Percentiles rank a stretch among this genome's conserved stretches.
These are phyloP conservation scores for Nomada goodeniana DNA, from an alignment of 2,888 invertebrate genomes.

Conservation along the genomic window DNA sequence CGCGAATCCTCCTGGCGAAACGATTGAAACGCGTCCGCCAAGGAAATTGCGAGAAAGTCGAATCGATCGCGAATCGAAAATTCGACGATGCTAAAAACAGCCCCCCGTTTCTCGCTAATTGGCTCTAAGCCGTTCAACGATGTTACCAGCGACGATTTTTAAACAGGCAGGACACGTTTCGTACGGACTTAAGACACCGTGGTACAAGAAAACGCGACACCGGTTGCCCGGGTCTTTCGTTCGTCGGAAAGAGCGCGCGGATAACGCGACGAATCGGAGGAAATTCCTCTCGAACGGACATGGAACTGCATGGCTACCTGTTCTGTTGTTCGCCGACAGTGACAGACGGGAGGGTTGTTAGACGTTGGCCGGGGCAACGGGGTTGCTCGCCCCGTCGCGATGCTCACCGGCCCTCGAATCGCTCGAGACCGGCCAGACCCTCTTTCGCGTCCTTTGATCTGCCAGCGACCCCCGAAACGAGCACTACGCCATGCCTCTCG, in stretches of 20 bases:
- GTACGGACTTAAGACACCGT: too few relatives aligned
- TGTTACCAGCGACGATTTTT: too few relatives aligned
- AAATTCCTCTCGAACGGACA: constrained; percentile 26
- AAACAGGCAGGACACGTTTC: too few relatives aligned
- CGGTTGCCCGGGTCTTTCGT: background rate
- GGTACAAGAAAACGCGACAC: background rate
- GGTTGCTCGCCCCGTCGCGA: constrained; percentile 82
- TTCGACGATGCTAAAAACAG: too few relatives aligned
- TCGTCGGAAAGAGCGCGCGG: background rate
- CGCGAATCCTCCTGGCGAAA: too few relatives aligned
- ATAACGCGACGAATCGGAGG: background rate
- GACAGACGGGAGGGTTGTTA: constrained; percentile 81
- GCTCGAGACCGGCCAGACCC: constrained; percentile 74
- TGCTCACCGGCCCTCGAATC: constrained; percentile 82
- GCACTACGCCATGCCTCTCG: constrained; percentile 65
- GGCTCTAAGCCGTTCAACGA: too few relatives aligned
- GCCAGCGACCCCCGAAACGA: constrained; percentile 59
- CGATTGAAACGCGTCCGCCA: too few relatives aligned
- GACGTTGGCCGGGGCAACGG: constrained; percentile 80
- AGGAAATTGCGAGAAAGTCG: too few relatives aligned
- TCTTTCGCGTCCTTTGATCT: constrained; percentile 69
- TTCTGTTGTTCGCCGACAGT: constrained; percentile 83
- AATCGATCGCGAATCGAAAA: too few relatives aligned
- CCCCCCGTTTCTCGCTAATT: too few relatives aligned
- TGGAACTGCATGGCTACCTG: constrained; percentile 74